Conservation (phyloP, 1,140 invertebrate genomes). For the Tribolium castaneum region DNA sequence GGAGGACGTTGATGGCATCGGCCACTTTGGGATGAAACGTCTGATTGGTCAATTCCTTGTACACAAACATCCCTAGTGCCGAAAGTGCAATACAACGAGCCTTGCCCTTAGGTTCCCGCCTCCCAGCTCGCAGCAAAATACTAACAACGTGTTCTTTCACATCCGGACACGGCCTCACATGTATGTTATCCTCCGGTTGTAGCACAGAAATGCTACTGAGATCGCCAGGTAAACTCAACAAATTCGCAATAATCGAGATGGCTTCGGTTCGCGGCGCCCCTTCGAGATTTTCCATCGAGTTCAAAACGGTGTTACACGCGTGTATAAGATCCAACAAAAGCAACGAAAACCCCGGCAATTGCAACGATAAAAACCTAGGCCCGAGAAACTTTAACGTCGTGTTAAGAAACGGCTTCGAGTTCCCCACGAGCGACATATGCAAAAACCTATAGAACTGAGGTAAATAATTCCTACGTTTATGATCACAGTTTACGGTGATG, state of each 20-base stretch:
- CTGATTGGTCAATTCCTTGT: conserved; percentile 78
- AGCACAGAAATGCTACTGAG: conserved; percentile 83
- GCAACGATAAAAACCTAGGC: conserved; percentile 86
- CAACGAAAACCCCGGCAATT: conserved; percentile 89
- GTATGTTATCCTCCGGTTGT: conserved; percentile 79
- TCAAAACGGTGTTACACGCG: conserved; percentile 88
- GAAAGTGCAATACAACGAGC: conserved; percentile 92
- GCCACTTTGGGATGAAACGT: conserved; percentile 78
- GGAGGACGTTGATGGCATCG: conserved; percentile 86
- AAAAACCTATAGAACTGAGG: conserved; percentile 89
- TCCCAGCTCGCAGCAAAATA: conserved; percentile 86
- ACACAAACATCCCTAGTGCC: conserved; percentile 87
- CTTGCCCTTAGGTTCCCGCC: conserved; percentile 87
- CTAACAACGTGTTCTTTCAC: conserved; percentile 91
- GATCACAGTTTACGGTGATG: conserved; percentile 70
- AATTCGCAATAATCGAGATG: conserved; percentile 88
- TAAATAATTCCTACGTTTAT: conserved; percentile 74
- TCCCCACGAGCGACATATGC: conserved; percentile 75
- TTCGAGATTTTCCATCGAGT: conserved; percentile 81
- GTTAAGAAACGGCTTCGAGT: conserved; percentile 72
- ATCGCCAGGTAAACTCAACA: conserved; percentile 84
- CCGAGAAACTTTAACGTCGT: conserved; percentile 72
- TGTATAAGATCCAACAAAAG: conserved; percentile 91
- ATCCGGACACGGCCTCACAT: conserved; percentile 78
- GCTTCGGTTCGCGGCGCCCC: conserved; percentile 90